These are phyloP conservation scores for Oligia fasciuncula DNA, from an alignment of 2,888 invertebrate species.

Conservation along the genomic window DNA sequence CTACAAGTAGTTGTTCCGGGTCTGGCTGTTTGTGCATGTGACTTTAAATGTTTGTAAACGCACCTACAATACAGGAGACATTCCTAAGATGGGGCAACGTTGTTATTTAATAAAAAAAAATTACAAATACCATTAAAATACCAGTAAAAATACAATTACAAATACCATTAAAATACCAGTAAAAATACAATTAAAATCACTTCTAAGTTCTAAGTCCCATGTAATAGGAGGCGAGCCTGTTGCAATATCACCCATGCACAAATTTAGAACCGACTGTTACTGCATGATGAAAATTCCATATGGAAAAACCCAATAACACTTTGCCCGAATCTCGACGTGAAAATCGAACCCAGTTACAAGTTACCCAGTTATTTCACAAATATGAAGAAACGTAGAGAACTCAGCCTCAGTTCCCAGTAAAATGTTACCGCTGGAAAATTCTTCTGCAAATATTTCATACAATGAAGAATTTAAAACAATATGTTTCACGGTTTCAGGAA, in stretches of 20 bases:
- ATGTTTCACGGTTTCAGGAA: constrained; percentile 43
- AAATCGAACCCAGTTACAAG: neutral
- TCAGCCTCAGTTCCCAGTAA: constrained; percentile 20
- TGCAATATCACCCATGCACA: too few relatives aligned
- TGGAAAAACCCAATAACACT: neutral
- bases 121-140: too few relatives aligned
- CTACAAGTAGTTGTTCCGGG: too few relatives aligned
- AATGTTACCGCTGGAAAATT: constrained; percentile 45
- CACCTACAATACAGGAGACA: too few relatives aligned
- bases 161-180: too few relatives aligned
- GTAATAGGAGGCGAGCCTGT: neutral
- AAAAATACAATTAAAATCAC: too few relatives aligned
- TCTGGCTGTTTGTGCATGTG: too few relatives aligned
- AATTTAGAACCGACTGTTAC: neutral
- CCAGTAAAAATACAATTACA: too few relatives aligned
- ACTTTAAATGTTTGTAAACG: too few relatives aligned
- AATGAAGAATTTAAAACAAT: constrained; percentile 51
- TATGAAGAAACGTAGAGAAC: constrained; percentile 36
- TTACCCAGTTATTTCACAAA: constrained; percentile 34
- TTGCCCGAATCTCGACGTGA: neutral
- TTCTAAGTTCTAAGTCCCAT: neutral
- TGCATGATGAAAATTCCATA: neutral
- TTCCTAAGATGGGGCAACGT: too few relatives aligned
- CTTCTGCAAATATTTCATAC: constrained; percentile 48
- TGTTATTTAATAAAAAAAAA: too few relatives aligned